Conservation (phyloP, 1,140 invertebrate genomes). For the Danaus melanippus region DNA sequence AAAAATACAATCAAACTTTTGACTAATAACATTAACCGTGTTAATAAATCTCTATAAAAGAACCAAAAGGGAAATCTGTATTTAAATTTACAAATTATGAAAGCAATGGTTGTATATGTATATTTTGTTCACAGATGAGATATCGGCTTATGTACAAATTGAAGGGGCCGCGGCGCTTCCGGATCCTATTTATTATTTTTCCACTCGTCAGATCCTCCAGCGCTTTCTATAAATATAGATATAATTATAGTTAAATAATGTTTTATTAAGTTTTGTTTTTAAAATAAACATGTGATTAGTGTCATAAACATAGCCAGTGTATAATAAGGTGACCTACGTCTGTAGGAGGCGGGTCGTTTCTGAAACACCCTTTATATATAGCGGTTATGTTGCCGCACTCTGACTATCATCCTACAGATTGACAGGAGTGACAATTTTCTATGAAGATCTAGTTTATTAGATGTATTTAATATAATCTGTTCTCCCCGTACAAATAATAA, state of each 20-base stretch:
- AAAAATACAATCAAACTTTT: too few species aligned
- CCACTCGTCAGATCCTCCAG: constrained; percentile 59
- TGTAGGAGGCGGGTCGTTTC: constrained; percentile 37
- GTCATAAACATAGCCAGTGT: constrained; percentile 39
- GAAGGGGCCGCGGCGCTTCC: constrained; percentile 36
- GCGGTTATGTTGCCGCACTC: too few species aligned
- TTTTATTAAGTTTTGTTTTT: constrained; percentile 55
- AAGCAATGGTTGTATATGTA: not conserved
- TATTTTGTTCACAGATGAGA: constrained; percentile 39
- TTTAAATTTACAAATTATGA: too few species aligned
- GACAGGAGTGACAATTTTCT: too few species aligned
- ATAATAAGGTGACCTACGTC: constrained; percentile 43
- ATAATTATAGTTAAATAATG: constrained; percentile 53
- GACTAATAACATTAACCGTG: too few species aligned
- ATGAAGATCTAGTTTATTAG: too few species aligned
- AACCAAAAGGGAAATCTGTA: too few species aligned
- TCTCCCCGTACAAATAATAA: too few species aligned
- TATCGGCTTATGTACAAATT: constrained; percentile 60
- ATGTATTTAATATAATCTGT: too few species aligned
- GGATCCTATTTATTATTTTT: constrained; percentile 61
- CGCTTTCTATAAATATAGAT: constrained; percentile 64
- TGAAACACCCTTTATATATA: constrained; percentile 30
- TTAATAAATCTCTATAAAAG: too few species aligned
- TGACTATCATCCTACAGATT: too few species aligned
- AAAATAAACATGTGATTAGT: constrained; percentile 47